Conservation (phyloP, 1,140 invertebrate species). For the Papilio machaon region DNA sequence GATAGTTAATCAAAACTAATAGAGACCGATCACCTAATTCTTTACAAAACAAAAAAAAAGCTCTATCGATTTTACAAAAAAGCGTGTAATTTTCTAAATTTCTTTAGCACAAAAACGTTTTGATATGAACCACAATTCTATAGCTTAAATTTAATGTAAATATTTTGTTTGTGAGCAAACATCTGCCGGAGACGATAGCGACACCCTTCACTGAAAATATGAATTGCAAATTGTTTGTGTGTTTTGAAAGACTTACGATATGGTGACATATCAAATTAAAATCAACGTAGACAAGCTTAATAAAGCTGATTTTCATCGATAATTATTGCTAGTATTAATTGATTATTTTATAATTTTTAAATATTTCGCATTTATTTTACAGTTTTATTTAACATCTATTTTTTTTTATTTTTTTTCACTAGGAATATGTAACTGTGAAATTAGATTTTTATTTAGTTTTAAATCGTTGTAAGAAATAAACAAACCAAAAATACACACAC, state of each 20-base stretch:
- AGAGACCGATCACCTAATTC: too few relatives aligned
- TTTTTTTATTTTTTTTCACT: too few relatives aligned
- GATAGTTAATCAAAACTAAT: too few relatives aligned
- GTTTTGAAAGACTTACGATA: neutral
- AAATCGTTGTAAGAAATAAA: too few relatives aligned
- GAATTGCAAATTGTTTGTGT: constrained; percentile 37
- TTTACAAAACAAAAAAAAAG: too few relatives aligned
- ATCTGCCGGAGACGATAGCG: constrained; percentile 41
- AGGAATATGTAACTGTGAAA: too few relatives aligned
- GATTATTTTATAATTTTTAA: too few relatives aligned
- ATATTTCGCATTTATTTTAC: too few relatives aligned
- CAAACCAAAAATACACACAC: neutral
- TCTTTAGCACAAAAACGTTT: neutral
- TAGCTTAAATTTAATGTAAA: neutral
- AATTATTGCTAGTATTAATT: too few relatives aligned
- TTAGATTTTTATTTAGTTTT: too few relatives aligned
- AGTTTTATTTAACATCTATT: too few relatives aligned
- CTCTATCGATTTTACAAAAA: too few relatives aligned
- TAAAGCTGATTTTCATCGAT: neutral
- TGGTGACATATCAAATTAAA: neutral
- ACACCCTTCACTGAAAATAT: constrained; percentile 36
- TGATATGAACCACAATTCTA: neutral
- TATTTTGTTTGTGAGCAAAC: constrained; percentile 32
- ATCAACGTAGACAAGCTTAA: neutral
- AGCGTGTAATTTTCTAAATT: neutral